Conservation (phyloP, 2,113 vertebrate genomes). For the Rhinoptilus africanus region DNA sequence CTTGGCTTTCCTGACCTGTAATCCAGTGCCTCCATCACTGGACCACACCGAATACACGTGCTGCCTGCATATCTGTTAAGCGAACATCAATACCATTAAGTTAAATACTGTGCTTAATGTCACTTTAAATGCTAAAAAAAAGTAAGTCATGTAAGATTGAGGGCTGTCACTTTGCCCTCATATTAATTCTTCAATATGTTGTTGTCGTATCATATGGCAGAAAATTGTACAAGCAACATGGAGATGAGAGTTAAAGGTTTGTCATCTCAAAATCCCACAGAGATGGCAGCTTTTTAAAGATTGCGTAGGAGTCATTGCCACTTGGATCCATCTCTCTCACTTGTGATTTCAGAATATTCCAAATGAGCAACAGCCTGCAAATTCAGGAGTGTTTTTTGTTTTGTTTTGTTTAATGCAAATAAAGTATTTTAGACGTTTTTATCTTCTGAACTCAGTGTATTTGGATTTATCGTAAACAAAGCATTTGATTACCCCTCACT, state of each 20-base stretch:
- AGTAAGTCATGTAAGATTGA: neutral
- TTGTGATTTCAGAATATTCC: neutral
- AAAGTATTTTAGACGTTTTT: neutral
- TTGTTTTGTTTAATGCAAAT: neutral
- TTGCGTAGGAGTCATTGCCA: neutral
- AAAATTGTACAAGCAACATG: neutral
- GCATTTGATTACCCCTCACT: neutral
- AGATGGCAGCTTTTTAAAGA: neutral
- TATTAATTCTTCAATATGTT: neutral
- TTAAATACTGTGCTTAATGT: neutral
- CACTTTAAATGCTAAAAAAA: neutral
- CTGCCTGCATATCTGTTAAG: neutral
- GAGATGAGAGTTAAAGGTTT: neutral
- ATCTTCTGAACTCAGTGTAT: neutral
- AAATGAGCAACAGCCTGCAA: conserved; percentile 24
- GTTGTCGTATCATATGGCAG: neutral
- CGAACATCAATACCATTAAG: neutral
- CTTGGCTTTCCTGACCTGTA: neutral
- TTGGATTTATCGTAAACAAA: neutral
- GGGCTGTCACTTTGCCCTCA: neutral
- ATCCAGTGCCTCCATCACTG: neutral
- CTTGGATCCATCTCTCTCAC: neutral
- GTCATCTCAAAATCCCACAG: neutral
- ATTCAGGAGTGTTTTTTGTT: neutral
- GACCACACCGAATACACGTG: neutral